Evolutionary conservation across 2,888 invertebrate species (phyloP), one percentile per base, ranked within the genome.

Genomic region (Drosophila birchii): DNA sequence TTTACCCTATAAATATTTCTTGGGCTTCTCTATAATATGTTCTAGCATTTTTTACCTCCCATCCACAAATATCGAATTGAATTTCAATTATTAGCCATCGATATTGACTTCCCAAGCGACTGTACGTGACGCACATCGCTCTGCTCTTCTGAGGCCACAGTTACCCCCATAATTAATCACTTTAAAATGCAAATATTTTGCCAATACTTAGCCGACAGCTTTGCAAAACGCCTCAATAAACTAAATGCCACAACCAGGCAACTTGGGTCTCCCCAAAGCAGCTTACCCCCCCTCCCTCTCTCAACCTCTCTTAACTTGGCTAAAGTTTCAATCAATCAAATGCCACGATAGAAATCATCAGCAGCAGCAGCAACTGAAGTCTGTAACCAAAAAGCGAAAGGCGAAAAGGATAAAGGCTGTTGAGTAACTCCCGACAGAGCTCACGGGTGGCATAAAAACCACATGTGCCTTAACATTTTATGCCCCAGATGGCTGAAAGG

Each of bases 281-380:
- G 67, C 44, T 51, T 39, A 34, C 29, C 38, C 16, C 38, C 11
- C 14, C 12, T 18, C 18, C 34, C 23, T 12, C 51, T 70, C 16
- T 20, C 34, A 20, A 16, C 51, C 44, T 53, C 51, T 20, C n/a
- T 20, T 39, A 54, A 29, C 47, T 55, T 47, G 56, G 56, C 43
- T 34, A 69, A 70, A 68, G 69, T 68, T 84, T 86, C 86, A 86
- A 84, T 84, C 83, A 84, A 84, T 84, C 83, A 86, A 84, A 70
- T 86, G 84, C 76, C 77, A 74, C 54, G 80, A 77, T 78, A 78
- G 80, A 78, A 80, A 80, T 80, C 80, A 80, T 80, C 80, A 75
- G 34, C 72, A 79, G 75, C 64, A 74, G 55, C 45, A 11, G 41
- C 80, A 73, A 29, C n/a, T n/a, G 39, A 8, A 43, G 38, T 34